Base-by-base conservation (phyloP, 1,140 invertebrate species). In the Chelonus insularis region DNA sequence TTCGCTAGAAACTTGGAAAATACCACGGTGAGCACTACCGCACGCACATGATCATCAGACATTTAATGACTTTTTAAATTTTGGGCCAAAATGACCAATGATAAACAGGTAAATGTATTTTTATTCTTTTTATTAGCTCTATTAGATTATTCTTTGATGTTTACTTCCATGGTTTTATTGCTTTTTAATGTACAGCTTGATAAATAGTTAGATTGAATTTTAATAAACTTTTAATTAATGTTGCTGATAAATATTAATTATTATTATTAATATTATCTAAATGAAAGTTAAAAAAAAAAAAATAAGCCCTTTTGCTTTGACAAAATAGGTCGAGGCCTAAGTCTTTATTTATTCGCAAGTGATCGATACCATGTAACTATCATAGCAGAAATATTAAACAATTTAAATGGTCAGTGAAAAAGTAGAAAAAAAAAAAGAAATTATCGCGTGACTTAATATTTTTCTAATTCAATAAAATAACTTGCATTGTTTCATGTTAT, bases 21-120 rank as follows among this genome's bases (percentile, higher is more conserved):
- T n/a, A 34, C 61, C 47, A 39, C 12, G n/a, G 14, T 20, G 32
- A 51, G 48, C 48, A 45, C 47, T 36, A 8, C 48, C 34, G 7
- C 18, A 56, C n/a, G 9, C 61, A 54, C 45, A 52, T 50, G 37
- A 41, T 50, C 47, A 34, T 18, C n/a, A 20, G 36, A 34, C 34
- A 50, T 16, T 21, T 43, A 16, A 16, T 16, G 14, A 41, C 57
- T 60, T 64, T 50, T 68, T 67, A 73, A 12, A 4, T 21, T 23
- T 34, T 11, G n/a, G 25, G 57, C 12, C 41, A 68, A 72, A 68
- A 81, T 81, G 79, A 81, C 78, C 57, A 81, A 80, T 67, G 73
- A 79, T 66, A 76, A 73, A 70, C 76, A 80, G 76, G 78, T 81
- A 66, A 81, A 76, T 29, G 48, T 18, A 29, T 47, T 43, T 50